Base-by-base conservation (phyloP, 92 coral and sea anemone genomes). In the Porites evermanni region DNA sequence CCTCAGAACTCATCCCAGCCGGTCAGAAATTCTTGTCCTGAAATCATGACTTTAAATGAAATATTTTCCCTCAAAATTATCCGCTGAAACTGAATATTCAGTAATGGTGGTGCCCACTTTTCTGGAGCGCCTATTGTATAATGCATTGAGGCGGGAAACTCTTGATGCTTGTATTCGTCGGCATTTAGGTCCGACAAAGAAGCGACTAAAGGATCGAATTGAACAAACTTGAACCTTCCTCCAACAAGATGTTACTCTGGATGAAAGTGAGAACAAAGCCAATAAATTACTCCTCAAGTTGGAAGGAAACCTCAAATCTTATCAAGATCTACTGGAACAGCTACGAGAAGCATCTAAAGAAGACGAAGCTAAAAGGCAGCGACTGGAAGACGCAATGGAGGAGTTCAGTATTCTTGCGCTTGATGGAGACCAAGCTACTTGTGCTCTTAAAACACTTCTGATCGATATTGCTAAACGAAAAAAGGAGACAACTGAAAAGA, bases 301-400 rank as follows among this genome's bases (percentile, higher is more conserved):
- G 4, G 32, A 29, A 29, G 32, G 32, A 29, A 29, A 29, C 32
- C 32, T 29, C 60, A 26, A 32, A 53, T 12, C 75, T 26, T 44
- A 64, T 13, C 16, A 79, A 79, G 84, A 79, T 47, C 17, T 79
- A 24, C 68, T 79, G 84, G 56, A 60, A 20, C 72, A 79, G 26
- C n/a, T 79, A 80, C 70, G 20, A 63, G 74, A 63, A 44, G 74
- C 84, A 29, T 69, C 84, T 23, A 72, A 44, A 63, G 84, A 66
- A 4, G 74, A 80, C 72, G 84, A 79, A 64, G 52, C 70, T 64
- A 70, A 79, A 64, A 79, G 23, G 2, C 68, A 78, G 21, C 72
- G 32, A 29, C 32, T 29, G 32, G 32, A 29, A 29, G 32, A 29
- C 14, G 70, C 17, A 66, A 66, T 66, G 0, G 70, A 66, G 20